Percentiles rank a stretch among this genome's conserved stretches.
phyloP scores from a whole-genome alignment of 1,140 invertebrate species.

The Planococcus citri region DNA sequence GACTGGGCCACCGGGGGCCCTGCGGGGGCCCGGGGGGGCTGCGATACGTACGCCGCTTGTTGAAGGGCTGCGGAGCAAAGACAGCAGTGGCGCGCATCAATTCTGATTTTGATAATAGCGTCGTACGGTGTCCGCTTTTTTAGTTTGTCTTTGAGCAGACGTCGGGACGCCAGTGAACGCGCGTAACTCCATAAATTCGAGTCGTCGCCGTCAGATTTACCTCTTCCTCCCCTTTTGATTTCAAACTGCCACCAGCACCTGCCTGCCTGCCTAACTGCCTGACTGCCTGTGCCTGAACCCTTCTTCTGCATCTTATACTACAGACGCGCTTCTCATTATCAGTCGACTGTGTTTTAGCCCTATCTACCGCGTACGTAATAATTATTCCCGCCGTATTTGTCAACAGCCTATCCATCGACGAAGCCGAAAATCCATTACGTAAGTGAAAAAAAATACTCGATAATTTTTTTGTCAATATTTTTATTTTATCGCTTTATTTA shows the following conservation, averaged over 20 bases:
- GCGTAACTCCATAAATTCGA: neutral
- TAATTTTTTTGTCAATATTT: too few relatives aligned
- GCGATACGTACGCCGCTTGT: neutral
- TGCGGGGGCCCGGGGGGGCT: too few relatives aligned
- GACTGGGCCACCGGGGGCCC: too few relatives aligned
- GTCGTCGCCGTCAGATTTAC: neutral
- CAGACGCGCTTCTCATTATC: neutral
- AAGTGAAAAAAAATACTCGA: too few relatives aligned
- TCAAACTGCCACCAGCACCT: neutral
- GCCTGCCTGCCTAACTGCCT: too few relatives aligned
- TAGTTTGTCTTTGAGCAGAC: constrained; percentile 6
- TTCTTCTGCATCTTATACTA: too few relatives aligned
- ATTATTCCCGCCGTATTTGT: too few relatives aligned
- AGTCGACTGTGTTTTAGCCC: too few relatives aligned
- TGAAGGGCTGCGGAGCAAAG: neutral
- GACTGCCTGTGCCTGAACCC: neutral
- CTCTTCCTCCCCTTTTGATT: neutral
- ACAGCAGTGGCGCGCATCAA: constrained; percentile 5
- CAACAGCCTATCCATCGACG: too few relatives aligned
- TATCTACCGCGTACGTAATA: too few relatives aligned
- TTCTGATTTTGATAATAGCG: constrained; percentile 3
- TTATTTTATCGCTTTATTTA: too few relatives aligned
- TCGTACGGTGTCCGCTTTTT: neutral
- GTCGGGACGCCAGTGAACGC: neutral
- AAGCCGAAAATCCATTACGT: too few relatives aligned